Base-by-base conservation (phyloP, 2,113 vertebrate genomes). In the Ictidomys tridecemlineatus region DNA sequence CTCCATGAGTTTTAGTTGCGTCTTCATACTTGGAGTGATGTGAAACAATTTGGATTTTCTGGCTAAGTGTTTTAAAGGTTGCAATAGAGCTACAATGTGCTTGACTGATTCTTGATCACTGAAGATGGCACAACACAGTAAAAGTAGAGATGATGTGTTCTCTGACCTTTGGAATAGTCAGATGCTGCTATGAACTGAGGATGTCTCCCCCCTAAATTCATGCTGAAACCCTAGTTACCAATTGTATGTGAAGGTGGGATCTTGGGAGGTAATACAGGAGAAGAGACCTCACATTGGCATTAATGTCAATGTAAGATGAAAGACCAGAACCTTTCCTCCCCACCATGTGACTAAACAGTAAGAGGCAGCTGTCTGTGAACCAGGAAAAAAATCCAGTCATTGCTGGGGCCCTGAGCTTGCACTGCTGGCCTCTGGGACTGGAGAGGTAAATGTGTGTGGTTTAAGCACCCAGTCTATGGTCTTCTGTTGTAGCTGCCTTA, bases 321-420 rank as follows among this genome's bases (percentile, higher is more conserved):
- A 69, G 22, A 17, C 10, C 24, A 14, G 53, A 34, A 5, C 28
- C n/a, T 69, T 26, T 78, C 8, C 51, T n/a, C 22, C 51, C 77
- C 32, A 32, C 2, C 28, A 1, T 0, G 1, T 10, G 20, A 48
- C 26, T 22, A 24, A 0, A 6, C 17, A 53, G 17, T 0, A 1
- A 82, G n/a, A 34, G 28, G 30, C 14, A 5, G n/a, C 10, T n/a
- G n/a, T 32, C 42, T 63, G 65, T 0, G 7, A n/a, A 34, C 8
- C 28, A 20, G 18, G 17, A 77, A 53, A 42, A 72, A 6, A 42
- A 5, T 1, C 13, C 6, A 24, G 58, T 24, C 58, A 61, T 61
- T 24, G 24, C 37, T 5, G 18, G 6, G 48, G 48, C 10, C 10
- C 13, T 2, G 30, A 26, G n/a, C 42, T 37, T 2, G 0, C 10